These are phyloP conservation scores for Philopotamus ludificatus DNA, from an alignment of 1,140 invertebrate genomes.

Conservation along the genomic window DNA sequence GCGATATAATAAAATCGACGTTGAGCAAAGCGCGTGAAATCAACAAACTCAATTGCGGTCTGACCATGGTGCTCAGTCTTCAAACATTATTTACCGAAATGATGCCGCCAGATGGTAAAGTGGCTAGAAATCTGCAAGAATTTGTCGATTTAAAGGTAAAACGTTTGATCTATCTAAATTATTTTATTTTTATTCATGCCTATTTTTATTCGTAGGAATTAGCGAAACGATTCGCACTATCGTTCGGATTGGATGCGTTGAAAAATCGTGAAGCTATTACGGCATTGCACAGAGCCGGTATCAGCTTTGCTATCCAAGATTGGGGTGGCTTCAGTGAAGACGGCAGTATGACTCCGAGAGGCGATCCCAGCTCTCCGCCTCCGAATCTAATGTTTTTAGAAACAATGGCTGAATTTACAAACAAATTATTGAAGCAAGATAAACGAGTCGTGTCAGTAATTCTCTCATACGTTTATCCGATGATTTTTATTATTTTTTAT, in stretches of 20 bases:
- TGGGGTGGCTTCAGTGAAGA: constrained; percentile 51
- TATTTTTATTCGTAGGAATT: constrained; percentile 65
- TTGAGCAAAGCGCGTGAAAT: constrained; percentile 96
- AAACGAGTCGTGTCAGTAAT: constrained; percentile 86
- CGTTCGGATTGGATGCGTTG: constrained; percentile 95
- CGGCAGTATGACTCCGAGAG: constrained; percentile 46
- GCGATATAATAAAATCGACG: constrained; percentile 99
- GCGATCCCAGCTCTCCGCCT: constrained; percentile 75
- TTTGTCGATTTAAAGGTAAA: constrained; percentile 83
- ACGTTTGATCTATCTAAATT: constrained; percentile 10
- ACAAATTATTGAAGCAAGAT: constrained; percentile 94
- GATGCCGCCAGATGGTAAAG: constrained; percentile 47
- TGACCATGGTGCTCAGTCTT: constrained; percentile 91
- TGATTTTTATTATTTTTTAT: background rate
- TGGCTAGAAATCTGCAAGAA: constrained; percentile 59
- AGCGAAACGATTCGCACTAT: constrained; percentile 93
- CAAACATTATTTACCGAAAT: constrained; percentile 81
- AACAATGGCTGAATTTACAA: constrained; percentile 93
- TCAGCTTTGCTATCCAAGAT: constrained; percentile 81
- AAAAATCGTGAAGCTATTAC: constrained; percentile 98
- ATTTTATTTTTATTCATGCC: constrained; percentile 1
- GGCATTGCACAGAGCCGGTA: constrained; percentile 91
- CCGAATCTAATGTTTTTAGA: constrained; percentile 91
- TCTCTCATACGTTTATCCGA: background rate
- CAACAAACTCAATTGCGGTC: constrained; percentile 93